These are phyloP conservation scores for Thinocorus orbignyianus DNA, from an alignment of 2,113 vertebrate genomes.

Conservation along the genomic window DNA sequence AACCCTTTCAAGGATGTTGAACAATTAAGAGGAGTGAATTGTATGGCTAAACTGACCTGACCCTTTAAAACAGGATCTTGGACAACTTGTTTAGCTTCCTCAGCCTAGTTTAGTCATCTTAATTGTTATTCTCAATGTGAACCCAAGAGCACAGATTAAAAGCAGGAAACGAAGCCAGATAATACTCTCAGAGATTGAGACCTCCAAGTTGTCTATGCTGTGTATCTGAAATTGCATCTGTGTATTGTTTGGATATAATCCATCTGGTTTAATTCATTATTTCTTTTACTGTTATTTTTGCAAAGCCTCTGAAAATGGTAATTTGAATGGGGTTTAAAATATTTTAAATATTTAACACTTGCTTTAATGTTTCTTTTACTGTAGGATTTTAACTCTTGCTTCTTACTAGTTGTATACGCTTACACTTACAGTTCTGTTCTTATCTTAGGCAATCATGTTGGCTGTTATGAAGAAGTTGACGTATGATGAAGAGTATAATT, in stretches of 20 bases:
- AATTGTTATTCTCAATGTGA: not conserved
- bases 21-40: not conserved
- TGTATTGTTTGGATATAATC: not conserved
- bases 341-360: not conserved
- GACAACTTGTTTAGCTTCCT: not conserved
- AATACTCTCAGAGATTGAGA: not conserved
- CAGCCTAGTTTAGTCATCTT: not conserved
- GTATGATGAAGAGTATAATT: constrained; percentile 98
- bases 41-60: not conserved
- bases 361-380: not conserved
- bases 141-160: not conserved
- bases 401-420: not conserved
- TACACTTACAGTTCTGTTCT: not conserved
- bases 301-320: not conserved
- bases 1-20: not conserved
- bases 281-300: not conserved
- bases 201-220: not conserved
- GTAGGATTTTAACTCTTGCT: not conserved
- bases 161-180: not conserved
- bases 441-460: constrained; percentile 89
- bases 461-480: constrained; percentile 98
- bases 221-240: not conserved
- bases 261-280: not conserved
- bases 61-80: not conserved
- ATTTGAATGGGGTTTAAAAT: not conserved